Conservation (phyloP, 2,888 invertebrate genomes). For the Baccha elongata region DNA sequence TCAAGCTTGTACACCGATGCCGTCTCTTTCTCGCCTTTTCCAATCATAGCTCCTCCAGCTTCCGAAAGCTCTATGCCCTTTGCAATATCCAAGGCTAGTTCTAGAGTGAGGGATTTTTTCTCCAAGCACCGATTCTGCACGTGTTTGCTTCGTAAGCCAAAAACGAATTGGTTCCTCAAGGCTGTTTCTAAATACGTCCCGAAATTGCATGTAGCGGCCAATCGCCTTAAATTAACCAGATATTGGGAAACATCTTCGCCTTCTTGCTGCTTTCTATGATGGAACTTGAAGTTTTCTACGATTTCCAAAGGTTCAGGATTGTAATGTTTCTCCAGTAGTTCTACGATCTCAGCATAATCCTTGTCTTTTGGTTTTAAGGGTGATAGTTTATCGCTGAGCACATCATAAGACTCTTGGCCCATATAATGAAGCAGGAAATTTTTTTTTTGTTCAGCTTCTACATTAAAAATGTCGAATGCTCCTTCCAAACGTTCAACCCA, state of each 20-base stretch:
- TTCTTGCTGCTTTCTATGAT: slow-evolving; percentile 8
- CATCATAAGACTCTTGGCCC: neutral
- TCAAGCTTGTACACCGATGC: neutral
- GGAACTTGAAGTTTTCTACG: slow-evolving; percentile 21
- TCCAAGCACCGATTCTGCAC: slow-evolving; percentile 76
- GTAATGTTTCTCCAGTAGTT: neutral
- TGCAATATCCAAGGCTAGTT: slow-evolving; percentile 72
- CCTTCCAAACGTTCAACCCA: neutral
- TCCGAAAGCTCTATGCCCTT: neutral
- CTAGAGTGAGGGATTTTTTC: slow-evolving; percentile 64
- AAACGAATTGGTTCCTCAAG: slow-evolving; percentile 75
- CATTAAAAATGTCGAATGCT: neutral
- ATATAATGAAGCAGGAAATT: neutral
- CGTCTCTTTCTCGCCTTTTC: neutral
- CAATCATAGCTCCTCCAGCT: neutral
- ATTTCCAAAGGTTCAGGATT: slow-evolving; percentile 3
- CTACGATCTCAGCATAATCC: neutral
- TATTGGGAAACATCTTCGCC: neutral
- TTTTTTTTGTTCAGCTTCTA: neutral
- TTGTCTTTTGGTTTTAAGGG: neutral
- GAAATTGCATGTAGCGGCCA: neutral
- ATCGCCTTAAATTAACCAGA: neutral
- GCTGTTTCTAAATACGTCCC: neutral
- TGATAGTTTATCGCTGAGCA: neutral
- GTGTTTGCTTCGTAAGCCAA: slow-evolving; percentile 20